phyloP scores from a whole-genome alignment of 2,113 vertebrate genomes.

The Thalassarche chlororhynchos region DNA sequence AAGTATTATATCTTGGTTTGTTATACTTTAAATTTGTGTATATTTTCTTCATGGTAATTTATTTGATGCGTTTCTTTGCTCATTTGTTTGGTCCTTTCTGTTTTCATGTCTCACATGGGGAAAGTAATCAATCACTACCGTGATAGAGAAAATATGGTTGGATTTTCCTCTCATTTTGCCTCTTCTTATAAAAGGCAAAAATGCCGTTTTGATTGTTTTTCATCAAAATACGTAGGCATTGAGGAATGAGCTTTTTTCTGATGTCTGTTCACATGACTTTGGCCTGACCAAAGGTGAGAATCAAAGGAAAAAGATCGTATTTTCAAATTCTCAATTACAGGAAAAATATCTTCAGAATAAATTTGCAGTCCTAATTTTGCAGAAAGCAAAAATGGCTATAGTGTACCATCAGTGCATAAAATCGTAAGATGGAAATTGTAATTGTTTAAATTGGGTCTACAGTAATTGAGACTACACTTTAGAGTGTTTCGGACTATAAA shows the following conservation, averaged over 20 bases:
- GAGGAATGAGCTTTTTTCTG: neutral
- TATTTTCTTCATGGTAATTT: neutral
- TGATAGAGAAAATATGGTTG: neutral
- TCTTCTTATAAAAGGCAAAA: neutral
- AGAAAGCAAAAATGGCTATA: slow-evolving; percentile 13
- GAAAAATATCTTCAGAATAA: slow-evolving; percentile 25
- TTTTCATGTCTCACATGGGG: neutral
- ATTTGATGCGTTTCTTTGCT: neutral
- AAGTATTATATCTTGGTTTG: neutral
- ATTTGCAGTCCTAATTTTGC: slow-evolving; percentile 6
- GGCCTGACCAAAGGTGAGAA: neutral
- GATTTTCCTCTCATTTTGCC: neutral
- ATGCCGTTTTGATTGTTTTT: neutral
- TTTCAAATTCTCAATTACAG: neutral
- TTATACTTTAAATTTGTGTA: neutral
- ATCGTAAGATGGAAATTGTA: slow-evolving; percentile 60
- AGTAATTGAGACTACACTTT: slow-evolving; percentile 64
- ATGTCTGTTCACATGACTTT: neutral
- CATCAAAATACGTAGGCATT: neutral
- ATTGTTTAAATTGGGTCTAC: slow-evolving; percentile 64
- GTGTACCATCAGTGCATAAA: slow-evolving; percentile 50
- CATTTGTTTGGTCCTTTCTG: neutral
- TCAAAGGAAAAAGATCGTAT: neutral
- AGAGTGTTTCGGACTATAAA: slow-evolving; percentile 69
- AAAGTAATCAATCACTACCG: neutral